These are phyloP conservation scores for Cercocebus atys DNA, from an alignment of 2,113 vertebrate genomes.

Conservation along the genomic window DNA sequence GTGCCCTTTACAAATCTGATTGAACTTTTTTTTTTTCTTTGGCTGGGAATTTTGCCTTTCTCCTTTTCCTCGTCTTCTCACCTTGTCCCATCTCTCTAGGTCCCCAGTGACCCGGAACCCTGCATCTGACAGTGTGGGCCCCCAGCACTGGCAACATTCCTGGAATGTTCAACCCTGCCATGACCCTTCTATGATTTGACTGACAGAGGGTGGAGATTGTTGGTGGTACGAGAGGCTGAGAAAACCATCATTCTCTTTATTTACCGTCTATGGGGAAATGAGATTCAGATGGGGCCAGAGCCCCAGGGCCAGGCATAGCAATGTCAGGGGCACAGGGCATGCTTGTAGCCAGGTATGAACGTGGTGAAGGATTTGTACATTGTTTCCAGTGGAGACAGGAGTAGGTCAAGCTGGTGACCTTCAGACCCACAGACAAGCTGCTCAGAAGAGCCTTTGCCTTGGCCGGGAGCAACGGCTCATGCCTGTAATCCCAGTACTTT, in stretches of 20 bases:
- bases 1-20: conserved; percentile 92
- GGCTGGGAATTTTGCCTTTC: not conserved
- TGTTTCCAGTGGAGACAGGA: not conserved
- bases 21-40: conserved; percentile 82
- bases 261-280: not conserved
- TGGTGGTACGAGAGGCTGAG: not conserved
- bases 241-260: too few species aligned
- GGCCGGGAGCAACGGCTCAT: too few species aligned
- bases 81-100: not conserved
- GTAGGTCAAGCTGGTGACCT: not conserved
- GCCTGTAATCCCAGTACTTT: too few species aligned
- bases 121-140: rapidly evolving
- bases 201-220: not conserved
- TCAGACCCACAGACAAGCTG: not conserved
- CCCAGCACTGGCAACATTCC: rapidly evolving
- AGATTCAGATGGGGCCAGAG: not conserved
- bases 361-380: rapidly evolving
- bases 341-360: not conserved
- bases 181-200: not conserved
- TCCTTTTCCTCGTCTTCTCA: conserved; percentile 32
- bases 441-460: too few species aligned
- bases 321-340: not conserved
- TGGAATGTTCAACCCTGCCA: rapidly evolving
- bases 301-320: rapidly evolving
- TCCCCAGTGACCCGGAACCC: rapidly evolving